Conservation (phyloP, 2,888 invertebrate genomes). For the Caenorhabditis imperialis region DNA sequence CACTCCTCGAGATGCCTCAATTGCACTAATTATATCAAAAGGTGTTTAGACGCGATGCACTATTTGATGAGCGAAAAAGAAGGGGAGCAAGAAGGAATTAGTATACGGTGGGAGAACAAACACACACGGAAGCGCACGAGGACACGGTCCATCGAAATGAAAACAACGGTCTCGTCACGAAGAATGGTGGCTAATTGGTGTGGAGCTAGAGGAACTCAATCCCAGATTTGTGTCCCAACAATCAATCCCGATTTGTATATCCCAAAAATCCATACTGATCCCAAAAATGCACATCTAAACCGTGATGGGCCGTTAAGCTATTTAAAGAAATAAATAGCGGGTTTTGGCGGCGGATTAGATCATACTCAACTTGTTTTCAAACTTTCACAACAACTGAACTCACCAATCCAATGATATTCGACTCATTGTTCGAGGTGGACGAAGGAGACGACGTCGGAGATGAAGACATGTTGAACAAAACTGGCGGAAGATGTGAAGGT, state of each 20-base stretch:
- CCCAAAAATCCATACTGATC: slow-evolving; percentile 18
- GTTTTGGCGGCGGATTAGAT: no score
- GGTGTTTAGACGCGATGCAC: no score
- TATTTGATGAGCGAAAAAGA: no score
- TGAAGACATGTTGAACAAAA: neutral
- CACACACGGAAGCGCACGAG: neutral
- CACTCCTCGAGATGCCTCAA: no score
- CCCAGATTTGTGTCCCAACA: no score
- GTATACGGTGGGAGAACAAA: slow-evolving; percentile 12
- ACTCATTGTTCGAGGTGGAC: slow-evolving; percentile 14
- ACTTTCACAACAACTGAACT: no score
- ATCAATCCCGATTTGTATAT: neutral
- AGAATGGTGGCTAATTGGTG: no score
- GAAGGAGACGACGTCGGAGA: slow-evolving; percentile 11
- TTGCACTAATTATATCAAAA: no score
- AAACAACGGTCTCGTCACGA: neutral
- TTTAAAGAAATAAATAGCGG: no score
- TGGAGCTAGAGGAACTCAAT: no score
- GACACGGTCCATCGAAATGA: slow-evolving; percentile 31
- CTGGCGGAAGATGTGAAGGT: neutral
- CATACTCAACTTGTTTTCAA: no score
- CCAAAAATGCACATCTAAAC: slow-evolving; percentile 1
- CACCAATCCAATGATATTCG: slow-evolving; percentile 17
- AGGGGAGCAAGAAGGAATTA: no score
- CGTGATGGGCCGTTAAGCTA: slow-evolving; percentile 6